Evolutionary conservation across 2,888 invertebrate species (phyloP), one percentile per base, ranked within the genome.

Genomic region (Antitype chi): DNA sequence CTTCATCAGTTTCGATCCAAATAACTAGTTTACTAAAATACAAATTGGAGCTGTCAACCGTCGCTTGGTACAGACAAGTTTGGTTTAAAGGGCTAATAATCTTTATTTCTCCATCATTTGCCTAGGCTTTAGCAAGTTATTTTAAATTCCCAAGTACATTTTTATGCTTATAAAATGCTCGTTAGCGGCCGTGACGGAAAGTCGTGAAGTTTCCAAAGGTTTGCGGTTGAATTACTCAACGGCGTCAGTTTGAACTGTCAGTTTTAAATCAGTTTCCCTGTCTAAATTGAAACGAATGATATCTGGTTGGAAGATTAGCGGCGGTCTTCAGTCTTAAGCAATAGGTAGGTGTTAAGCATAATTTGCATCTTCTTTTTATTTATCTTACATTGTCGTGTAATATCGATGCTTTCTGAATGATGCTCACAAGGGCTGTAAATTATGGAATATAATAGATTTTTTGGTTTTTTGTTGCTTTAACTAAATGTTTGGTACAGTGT

Each of bases 151-250:
- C 15, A 84, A 66, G 53, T 60, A 59, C 15, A 78, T 78, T 84
- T 64, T 60, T 57, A 60, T 71, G 55, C 17, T 80, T 81, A 75
- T 80, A 69, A 85, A 85, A 85, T 80, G 71, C 71, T 82, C 57
- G 76, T 82, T 82, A 85, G 71, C 55, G 75, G 80, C 80, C 81
- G 74, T 82, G 82, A 85, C 82, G 55, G 64, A 81, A 66, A 82
- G 81, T 82, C 85, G 85, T 82, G 82, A 81, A 71, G 82, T 85
- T 82, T 72, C 81, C 76, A 72, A 82, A 82, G 81, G 60, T 25
- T 85, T 82, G 82, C 66, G 82, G 82, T 82, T 80, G 49, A 6
- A 62, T 82, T 82, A 60, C 82, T 64, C 71, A 82, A 82, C 25
- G 70, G 49, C 38, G 15, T 38, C 55, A 69, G 59, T 60, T 60